Percentiles rank a stretch among this genome's conserved stretches.
These are phyloP conservation scores for Taenioides sp. DNA, from an alignment of 2,797 vertebrate species.

Conservation along the genomic window DNA sequence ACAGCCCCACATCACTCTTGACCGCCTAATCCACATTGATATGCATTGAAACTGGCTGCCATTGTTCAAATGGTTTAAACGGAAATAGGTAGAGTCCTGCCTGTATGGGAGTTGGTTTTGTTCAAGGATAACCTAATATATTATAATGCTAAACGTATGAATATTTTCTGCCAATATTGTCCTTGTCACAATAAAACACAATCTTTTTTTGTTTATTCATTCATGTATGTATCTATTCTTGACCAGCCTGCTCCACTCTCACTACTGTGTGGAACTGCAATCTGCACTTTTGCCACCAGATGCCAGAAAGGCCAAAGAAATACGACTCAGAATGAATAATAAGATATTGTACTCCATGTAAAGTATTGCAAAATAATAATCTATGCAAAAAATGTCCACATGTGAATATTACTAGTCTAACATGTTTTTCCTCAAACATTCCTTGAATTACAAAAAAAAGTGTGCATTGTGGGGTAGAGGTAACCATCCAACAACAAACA, in stretches of 20 bases:
- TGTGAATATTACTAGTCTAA: no score
- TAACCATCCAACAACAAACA: background rate
- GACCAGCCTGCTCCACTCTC: background rate
- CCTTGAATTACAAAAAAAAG: no score
- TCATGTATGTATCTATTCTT: background rate
- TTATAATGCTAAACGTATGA: background rate
- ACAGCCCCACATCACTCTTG: conserved; percentile 20
- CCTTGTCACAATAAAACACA: background rate
- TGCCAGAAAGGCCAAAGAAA: background rate
- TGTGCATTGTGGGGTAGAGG: background rate
- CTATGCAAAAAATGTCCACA: background rate
- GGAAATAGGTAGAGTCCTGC: background rate
- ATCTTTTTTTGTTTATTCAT: background rate
- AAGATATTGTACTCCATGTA: background rate
- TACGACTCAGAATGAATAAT: background rate
- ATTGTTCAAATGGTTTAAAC: conserved; percentile 16
- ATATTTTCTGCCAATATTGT: background rate
- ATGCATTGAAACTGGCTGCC: conserved; percentile 40
- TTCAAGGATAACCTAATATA: background rate
- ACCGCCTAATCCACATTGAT: conserved; percentile 20
- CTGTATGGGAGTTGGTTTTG: background rate
- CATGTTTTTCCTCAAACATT: no score
- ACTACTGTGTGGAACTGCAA: background rate
- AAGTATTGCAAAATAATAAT: background rate
- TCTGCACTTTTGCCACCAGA: background rate